A percentile compares a stretch with the other conserved stretches of the same genome.
These are phyloP conservation scores for Rhinolophus sinicus DNA, from an alignment of 2,113 vertebrate species.

Conservation along the genomic window DNA sequence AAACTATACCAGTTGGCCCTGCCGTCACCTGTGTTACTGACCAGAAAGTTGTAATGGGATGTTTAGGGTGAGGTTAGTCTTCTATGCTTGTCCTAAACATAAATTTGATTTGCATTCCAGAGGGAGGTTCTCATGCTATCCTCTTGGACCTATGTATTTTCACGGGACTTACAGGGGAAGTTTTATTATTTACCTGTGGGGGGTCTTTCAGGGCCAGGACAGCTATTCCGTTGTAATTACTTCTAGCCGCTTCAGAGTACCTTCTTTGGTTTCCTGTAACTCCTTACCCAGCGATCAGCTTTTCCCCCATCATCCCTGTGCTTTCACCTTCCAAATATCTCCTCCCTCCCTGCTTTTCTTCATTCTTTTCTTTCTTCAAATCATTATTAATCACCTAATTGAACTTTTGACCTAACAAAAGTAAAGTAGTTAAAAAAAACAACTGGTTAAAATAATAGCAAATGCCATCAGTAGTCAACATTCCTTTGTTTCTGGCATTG, in stretches of 20 bases:
- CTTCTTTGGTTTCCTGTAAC: neutral
- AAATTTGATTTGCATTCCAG: neutral
- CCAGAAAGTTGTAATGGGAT: neutral
- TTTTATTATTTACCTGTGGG: neutral
- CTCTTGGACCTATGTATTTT: neutral
- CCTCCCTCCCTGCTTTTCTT: neutral
- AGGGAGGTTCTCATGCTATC: neutral
- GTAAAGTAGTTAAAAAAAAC: neutral
- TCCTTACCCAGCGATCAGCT: neutral
- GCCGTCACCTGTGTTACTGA: neutral
- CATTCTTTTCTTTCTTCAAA: neutral
- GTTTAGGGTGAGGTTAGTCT: neutral
- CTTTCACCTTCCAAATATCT: neutral
- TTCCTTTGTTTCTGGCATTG: neutral
- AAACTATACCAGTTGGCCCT: neutral
- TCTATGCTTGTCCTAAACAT: neutral
- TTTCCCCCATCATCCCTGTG: neutral
- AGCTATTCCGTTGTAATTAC: neutral
- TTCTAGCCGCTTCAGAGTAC: neutral
- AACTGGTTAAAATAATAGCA: neutral
- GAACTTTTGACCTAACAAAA: constrained; percentile 22
- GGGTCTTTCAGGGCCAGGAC: neutral
- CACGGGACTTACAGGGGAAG: neutral
- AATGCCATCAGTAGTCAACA: neutral
- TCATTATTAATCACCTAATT: neutral